Evolutionary conservation across 2,797 vertebrate species (phyloP).

Genomic region (Microchirus variegatus): DNA sequence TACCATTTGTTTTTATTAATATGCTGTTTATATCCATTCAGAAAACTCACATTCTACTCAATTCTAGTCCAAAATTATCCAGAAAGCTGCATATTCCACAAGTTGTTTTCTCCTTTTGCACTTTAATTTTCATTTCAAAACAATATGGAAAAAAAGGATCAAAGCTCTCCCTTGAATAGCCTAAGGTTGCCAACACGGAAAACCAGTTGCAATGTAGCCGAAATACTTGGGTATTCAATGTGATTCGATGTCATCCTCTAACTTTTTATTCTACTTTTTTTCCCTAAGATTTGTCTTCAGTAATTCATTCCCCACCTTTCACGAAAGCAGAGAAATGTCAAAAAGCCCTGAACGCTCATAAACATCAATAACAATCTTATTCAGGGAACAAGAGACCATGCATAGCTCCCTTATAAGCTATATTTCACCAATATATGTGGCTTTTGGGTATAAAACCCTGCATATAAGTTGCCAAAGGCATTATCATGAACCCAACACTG

Average conservation of each 20-base stretch:
- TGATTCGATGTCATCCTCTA: neutral
- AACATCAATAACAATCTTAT: slow-evolving; percentile 34
- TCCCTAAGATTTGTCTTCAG: slow-evolving; percentile 8
- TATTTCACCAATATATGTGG: slow-evolving; percentile 14
- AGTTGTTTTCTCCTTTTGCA: too few relatives aligned
- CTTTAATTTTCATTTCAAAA: too few relatives aligned
- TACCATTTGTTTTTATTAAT: too few relatives aligned
- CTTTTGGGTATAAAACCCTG: slow-evolving; percentile 16
- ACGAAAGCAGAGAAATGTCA: slow-evolving; percentile 7
- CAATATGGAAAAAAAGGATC: too few relatives aligned
- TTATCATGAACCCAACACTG: neutral
- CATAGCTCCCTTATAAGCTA: slow-evolving; percentile 26
- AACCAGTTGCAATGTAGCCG: slow-evolving; percentile 1
- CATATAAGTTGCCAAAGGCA: neutral
- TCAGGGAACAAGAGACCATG: slow-evolving; percentile 3
- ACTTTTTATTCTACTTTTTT: neutral
- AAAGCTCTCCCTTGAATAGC: neutral
- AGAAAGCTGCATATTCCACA: too few relatives aligned
- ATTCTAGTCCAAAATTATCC: too few relatives aligned
- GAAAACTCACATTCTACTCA: too few relatives aligned
- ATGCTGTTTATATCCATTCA: too few relatives aligned
- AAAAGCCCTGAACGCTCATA: slow-evolving; percentile 35
- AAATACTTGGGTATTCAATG: neutral
- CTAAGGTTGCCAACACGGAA: neutral
- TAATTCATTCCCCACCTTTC: slow-evolving; percentile 21